Percentiles rank a stretch among this genome's conserved stretches.
Evolutionary conservation across 2,888 invertebrate species (phyloP).

Genomic region (Micoletzkya japonica): DNA sequence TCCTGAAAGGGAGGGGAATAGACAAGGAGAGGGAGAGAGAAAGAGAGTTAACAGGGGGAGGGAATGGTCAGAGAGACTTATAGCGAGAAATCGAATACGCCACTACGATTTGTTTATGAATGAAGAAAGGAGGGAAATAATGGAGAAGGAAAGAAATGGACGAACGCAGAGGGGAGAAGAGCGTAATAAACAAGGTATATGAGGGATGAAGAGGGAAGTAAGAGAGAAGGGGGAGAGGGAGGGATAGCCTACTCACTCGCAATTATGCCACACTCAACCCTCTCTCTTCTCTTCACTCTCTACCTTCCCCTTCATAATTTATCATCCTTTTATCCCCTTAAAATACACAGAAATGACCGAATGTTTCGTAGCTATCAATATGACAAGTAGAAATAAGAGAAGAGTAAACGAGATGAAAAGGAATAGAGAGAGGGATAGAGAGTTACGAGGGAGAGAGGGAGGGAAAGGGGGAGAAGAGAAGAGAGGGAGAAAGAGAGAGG

Average conservation of each 20-base stretch:
- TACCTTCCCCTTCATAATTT: not conserved
- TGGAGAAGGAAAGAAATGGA: not conserved
- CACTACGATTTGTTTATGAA: too few relatives aligned
- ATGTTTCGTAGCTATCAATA: not conserved
- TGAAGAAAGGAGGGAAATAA: not conserved
- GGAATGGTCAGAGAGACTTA: constrained; percentile 14
- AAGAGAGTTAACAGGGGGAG: constrained; percentile 3
- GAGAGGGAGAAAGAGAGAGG: constrained; percentile 7
- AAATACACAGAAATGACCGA: not conserved
- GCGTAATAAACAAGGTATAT: not conserved
- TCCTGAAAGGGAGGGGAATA: constrained; percentile 1
- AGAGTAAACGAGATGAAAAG: not conserved
- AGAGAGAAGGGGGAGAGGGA: not conserved
- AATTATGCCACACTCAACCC: not conserved
- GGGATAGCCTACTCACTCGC: not conserved
- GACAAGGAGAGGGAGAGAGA: not conserved
- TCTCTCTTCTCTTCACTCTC: not conserved
- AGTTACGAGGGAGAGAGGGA: not conserved
- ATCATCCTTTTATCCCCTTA: not conserved
- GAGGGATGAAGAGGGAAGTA: not conserved
- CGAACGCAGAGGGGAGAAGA: not conserved
- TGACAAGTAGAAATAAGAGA: not conserved
- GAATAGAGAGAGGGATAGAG: not conserved
- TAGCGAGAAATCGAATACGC: not conserved
- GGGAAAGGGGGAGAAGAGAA: not conserved